Base-by-base conservation (phyloP, 2,888 invertebrate genomes). In the Macrophya alboannulata region DNA sequence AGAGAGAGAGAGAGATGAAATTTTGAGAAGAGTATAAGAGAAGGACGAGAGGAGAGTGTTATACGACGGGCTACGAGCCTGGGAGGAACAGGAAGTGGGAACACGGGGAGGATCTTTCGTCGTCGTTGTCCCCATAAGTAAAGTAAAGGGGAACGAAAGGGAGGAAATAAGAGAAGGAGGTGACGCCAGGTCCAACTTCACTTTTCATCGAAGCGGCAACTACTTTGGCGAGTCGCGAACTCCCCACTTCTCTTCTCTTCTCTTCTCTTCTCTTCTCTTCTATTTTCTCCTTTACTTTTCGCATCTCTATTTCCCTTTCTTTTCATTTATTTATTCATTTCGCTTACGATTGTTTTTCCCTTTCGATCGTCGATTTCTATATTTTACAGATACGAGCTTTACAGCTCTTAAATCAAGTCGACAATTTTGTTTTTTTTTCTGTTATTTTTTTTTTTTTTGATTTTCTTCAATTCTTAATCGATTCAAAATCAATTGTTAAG, bases 171-270 rank as follows among this genome's bases (percentile, higher is more conserved):
- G 68, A 37, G 68, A 71, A 40, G 71, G 71, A 71, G 71, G 71
- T 40, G 71, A 71, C 71, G 71, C 71, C 71, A 71, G 71, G 71
- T 71, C 40, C 71, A 71, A 71, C 71, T 71, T 71, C 71, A 71
- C 71, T 71, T 71, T 71, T 71, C 71, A 71, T 71, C 71, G 71
- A 6, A 40, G 71, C 71, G 71, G 71, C 71, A 71, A 71, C 71
- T 71, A 71, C 71, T 71, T 71, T 71, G 31, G 71, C 71, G 71
- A 71, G 71, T 71, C 71, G 71, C 71, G 9, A 71, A 71, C 71
- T 40, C 8, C 31, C 37, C 71, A 17, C 62, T 62, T n/a, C n/a
- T n/a, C n/a, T 4, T 12, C 25, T 62, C 21, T 25, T 10, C 10
- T 10, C 10, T 12, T 25, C 10, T 21, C 8, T 59, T 6, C n/a